phyloP scores from a whole-genome alignment of 53 echinoderm and acorn worm species.

The Holothuria leucospilota region DNA sequence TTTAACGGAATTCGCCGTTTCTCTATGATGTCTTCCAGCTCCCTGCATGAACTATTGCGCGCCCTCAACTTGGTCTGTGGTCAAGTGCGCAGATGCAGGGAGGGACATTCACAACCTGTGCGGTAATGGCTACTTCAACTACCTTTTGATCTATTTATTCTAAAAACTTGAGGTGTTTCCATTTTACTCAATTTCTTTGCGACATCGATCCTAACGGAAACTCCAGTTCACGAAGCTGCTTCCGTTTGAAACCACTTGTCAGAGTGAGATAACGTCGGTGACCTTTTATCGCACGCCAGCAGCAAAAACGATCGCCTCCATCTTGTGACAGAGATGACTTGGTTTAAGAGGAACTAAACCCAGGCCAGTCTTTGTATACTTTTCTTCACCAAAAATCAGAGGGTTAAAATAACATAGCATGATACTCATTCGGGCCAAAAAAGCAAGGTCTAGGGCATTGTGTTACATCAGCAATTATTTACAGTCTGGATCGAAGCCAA shows the following conservation, averaged over 20 bases:
- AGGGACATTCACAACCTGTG: too few species aligned
- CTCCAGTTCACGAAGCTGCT: constrained; percentile 21
- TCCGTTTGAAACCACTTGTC: constrained; percentile 38
- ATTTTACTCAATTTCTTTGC: constrained; percentile 11
- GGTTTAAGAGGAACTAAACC: neutral
- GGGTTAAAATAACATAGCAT: constrained; percentile 27
- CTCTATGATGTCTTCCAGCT: too few species aligned
- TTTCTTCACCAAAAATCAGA: constrained; percentile 17
- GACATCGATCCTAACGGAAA: constrained; percentile 31
- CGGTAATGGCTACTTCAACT: neutral
- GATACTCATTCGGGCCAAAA: too few species aligned
- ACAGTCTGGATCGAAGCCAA: too few species aligned
- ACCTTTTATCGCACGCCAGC: constrained; percentile 24
- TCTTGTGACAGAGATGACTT: neutral
- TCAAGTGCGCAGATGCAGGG: too few species aligned
- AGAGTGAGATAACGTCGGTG: constrained; percentile 28
- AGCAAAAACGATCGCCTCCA: neutral
- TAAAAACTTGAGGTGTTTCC: constrained; percentile 37
- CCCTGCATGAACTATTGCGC: too few species aligned
- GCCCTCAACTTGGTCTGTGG: too few species aligned
- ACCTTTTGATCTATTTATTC: constrained; percentile 36
- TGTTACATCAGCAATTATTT: too few species aligned
- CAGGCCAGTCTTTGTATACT: constrained; percentile 43
- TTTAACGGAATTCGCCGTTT: too few species aligned
- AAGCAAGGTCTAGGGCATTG: too few species aligned